Percentiles rank a stretch among this genome's conserved stretches.
phyloP scores from a whole-genome alignment of 2,888 invertebrate genomes.

The Spodoptera exigua region DNA sequence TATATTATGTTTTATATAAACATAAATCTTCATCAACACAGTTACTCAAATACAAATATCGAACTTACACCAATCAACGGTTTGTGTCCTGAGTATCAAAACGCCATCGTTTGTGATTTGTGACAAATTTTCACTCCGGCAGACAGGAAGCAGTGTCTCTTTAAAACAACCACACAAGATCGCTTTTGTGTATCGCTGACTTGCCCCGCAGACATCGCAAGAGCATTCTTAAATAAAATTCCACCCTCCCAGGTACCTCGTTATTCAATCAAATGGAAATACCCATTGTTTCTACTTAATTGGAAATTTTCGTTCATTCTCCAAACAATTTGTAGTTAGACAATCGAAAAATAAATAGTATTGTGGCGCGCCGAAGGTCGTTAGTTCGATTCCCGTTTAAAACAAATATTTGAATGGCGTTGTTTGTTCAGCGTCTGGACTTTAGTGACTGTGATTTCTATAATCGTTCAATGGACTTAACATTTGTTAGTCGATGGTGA shows the following conservation, averaged over 20 bases:
- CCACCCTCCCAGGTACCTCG: constrained; percentile 15
- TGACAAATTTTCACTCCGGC: constrained; percentile 18
- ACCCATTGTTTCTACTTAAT: constrained; percentile 19
- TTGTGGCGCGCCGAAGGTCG: background rate
- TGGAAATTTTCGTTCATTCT: constrained; percentile 18
- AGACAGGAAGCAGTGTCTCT: constrained; percentile 76
- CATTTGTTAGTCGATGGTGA: background rate
- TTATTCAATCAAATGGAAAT: constrained; percentile 31
- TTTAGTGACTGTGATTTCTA: constrained; percentile 1
- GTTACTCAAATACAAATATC: no score
- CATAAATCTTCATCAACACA: no score
- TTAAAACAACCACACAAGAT: constrained; percentile 80
- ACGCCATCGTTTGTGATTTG: constrained; percentile 30
- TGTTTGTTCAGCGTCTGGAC: constrained; percentile 30
- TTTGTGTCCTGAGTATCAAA: no score
- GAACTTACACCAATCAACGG: no score
- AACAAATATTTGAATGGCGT: constrained; percentile 23
- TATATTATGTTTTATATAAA: no score
- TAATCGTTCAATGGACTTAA: background rate
- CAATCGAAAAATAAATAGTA: constrained; percentile 2
- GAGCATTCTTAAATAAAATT: constrained; percentile 62
- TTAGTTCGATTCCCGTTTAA: constrained; percentile 5
- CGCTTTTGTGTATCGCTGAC: constrained; percentile 75
- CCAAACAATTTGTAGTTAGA: constrained; percentile 4
- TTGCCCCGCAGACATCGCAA: constrained; percentile 64